Percentiles rank a stretch among this genome's conserved stretches.
Evolutionary conservation across 2,797 vertebrate genomes (phyloP).

Genomic region (Neosalanx taihuensis): DNA sequence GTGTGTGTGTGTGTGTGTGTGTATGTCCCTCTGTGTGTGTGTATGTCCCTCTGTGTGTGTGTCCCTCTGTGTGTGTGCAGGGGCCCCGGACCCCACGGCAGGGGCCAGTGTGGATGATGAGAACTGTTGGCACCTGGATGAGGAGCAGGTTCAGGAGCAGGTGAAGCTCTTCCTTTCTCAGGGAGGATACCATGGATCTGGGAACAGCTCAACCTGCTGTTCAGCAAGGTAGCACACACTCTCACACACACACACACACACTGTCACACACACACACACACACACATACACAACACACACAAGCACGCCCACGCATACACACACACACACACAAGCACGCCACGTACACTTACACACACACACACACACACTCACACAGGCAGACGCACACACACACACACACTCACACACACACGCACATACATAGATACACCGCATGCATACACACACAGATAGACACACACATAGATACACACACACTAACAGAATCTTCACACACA

Average conservation of each 20-base stretch:
- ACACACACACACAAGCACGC: background rate
- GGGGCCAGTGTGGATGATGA: slow-evolving; percentile 89
- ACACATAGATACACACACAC: too few relatives aligned
- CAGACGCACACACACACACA: slow-evolving; percentile 6
- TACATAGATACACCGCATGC: too few relatives aligned
- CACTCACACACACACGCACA: slow-evolving; percentile 1
- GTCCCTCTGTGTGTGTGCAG: slow-evolving; percentile 67
- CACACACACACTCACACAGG: slow-evolving; percentile 1
- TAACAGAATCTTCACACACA: too few relatives aligned
- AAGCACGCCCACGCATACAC: background rate
- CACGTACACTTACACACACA: background rate
- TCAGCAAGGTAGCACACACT: slow-evolving; percentile 78
- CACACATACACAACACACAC: slow-evolving; percentile 1
- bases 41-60: too few relatives aligned
- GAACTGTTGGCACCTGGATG: slow-evolving; percentile 89
- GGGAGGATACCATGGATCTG: slow-evolving; percentile 86
- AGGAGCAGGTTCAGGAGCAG: slow-evolving; percentile 89
- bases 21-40: background rate
- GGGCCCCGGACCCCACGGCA: slow-evolving; percentile 87
- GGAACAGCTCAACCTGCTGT: slow-evolving; percentile 88
- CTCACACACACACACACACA: background rate
- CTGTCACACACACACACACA: slow-evolving; percentile 7
- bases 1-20: background rate
- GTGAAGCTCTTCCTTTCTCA: slow-evolving; percentile 89
- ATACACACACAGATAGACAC: background rate